Evolutionary conservation across 37 sponge, comb jelly and placozoan species (phyloP).

Genomic region (Diacarnus erythraeanus): DNA sequence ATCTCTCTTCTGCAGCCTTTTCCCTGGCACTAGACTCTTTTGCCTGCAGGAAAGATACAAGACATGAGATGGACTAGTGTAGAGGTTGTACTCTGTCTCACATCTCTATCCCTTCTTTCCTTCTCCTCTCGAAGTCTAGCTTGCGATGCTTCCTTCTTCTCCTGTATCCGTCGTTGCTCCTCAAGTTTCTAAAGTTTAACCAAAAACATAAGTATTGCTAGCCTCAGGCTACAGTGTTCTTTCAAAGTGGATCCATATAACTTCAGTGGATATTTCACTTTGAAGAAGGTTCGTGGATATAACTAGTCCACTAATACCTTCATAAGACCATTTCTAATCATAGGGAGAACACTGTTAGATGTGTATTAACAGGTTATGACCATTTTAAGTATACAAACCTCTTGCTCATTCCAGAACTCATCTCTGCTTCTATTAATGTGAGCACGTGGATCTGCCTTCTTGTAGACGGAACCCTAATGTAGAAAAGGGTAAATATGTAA

Average conservation of each 20-base stretch:
- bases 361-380: no score
- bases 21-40: slow-evolving; percentile 41
- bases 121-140: slow-evolving; percentile 34
- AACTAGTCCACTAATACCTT: no score
- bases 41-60: slow-evolving; percentile 9
- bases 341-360: no score
- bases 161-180: slow-evolving; percentile 26
- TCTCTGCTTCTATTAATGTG: slow-evolving; percentile 71
- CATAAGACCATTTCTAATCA: no score
- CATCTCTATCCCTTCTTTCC: slow-evolving; percentile 62
- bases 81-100: no score
- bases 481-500: background rate
- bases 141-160: slow-evolving; percentile 36
- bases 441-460: slow-evolving; percentile 71
- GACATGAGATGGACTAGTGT: no score
- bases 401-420: slow-evolving; percentile 82
- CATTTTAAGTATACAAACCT: no score
- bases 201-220: background rate
- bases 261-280: no score
- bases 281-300: no score
- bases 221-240: background rate
- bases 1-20: slow-evolving; percentile 35
- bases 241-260: no score
- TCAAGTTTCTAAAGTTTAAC: slow-evolving; percentile 24
- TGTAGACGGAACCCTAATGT: slow-evolving; percentile 84